Conservation (phyloP, 2,113 vertebrate species). For the Synodontis membranacea region DNA sequence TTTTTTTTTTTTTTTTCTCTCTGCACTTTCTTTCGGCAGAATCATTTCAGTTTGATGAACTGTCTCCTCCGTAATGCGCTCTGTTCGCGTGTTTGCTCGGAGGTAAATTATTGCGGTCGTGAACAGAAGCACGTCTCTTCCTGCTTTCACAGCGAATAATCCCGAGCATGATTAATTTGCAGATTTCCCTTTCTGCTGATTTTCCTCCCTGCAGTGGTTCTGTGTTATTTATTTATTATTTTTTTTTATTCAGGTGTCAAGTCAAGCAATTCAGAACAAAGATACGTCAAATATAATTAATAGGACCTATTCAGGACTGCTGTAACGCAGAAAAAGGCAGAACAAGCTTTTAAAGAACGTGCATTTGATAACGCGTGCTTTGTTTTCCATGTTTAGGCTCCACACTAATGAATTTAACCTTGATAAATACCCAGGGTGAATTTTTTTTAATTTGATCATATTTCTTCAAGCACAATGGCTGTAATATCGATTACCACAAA, state of each 20-base stretch:
- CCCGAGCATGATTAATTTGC: conserved; percentile 70
- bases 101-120: conserved; percentile 40
- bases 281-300: conserved; percentile 53
- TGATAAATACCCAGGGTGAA: neutral
- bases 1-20: conserved; percentile 42
- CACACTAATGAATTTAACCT: neutral
- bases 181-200: conserved; percentile 53
- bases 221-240: conserved; percentile 3
- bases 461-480: neutral
- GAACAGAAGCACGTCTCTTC: conserved; percentile 56
- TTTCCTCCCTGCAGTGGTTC: conserved; percentile 37
- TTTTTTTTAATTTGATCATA: neutral
- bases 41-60: conserved; percentile 46
- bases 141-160: conserved; percentile 60
- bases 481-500: neutral
- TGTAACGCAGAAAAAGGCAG: conserved; percentile 21
- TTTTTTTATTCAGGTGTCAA: conserved; percentile 51
- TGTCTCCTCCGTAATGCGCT: conserved; percentile 39
- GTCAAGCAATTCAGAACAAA: conserved; percentile 42
- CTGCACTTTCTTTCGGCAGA: conserved; percentile 52
- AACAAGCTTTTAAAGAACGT: conserved; percentile 30
- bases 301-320: conserved; percentile 46
- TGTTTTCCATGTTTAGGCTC: neutral
- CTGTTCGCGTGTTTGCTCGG: conserved; percentile 49
- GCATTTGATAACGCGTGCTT: conserved; percentile 2